Evolutionary conservation across 2,797 vertebrate species (phyloP).

Genomic region (Intellagama lesueurii): DNA sequence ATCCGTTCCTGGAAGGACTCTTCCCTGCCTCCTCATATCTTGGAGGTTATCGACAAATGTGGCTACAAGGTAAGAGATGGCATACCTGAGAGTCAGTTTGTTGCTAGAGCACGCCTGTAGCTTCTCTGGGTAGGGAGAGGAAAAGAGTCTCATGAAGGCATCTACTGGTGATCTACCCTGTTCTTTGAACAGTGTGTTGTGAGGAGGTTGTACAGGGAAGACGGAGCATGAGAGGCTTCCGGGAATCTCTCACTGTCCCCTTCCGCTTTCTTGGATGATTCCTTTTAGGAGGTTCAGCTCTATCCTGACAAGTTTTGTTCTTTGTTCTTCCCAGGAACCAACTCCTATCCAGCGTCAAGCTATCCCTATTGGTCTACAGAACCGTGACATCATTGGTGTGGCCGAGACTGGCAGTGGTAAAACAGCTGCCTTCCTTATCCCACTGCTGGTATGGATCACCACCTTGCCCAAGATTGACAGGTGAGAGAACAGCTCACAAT

Average conservation of each 20-base stretch:
- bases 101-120: too few species aligned
- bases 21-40: conserved; percentile 90
- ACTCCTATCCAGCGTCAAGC: conserved; percentile 98
- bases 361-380: conserved; percentile 97
- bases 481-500: conserved; percentile 66
- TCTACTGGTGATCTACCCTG: background rate
- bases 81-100: background rate
- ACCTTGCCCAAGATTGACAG: conserved; percentile 97
- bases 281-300: background rate
- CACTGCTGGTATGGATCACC: conserved; percentile 96
- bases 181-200: background rate
- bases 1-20: conserved; percentile 99
- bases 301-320: rapidly evolving
- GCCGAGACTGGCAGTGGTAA: conserved; percentile 97
- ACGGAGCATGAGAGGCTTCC: background rate
- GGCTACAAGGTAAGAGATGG: conserved; percentile 92
- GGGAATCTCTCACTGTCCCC: background rate
- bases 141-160: too few species aligned
- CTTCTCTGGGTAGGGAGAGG: too few species aligned
- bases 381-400: conserved; percentile 98
- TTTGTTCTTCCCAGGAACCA: conserved; percentile 83
- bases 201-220: rapidly evolving
- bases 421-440: conserved; percentile 97
- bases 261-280: background rate
- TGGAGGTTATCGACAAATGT: conserved; percentile 98